Base-by-base conservation (phyloP, 2,113 vertebrate genomes). In the Gnathonemus echidnorhynchus region DNA sequence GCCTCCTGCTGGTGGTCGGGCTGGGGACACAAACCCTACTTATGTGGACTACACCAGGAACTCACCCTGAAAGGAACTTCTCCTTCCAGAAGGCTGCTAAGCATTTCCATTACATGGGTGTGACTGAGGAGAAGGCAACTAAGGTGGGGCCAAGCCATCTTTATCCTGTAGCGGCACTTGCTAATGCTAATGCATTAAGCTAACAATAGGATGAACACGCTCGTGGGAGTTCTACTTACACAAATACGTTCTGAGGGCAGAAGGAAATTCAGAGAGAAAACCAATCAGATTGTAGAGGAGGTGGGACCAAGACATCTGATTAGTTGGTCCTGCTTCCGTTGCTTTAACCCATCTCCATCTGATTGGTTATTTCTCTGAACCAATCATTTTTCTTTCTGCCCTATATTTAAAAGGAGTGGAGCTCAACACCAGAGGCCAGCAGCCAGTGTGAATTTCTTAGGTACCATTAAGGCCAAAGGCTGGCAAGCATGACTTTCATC, bases 1-100 rank as follows among this genome's bases (percentile, higher is more conserved):
- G 96, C 97, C 94, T 99, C 98, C 94, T 99, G 98, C 90, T 98
- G 94, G 91, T 98, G 97, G 94, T 99, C 98, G 89, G 97, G 94
- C 98, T 99, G 93, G 1, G 42, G 53, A 42, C 50, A 42, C 49
- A 48, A 42, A 39, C 31, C 31, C 21, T n/a, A 19, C 39, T 42
- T 6, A 87, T 52, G 46, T n/a, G 21, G 48, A 31, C 50, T 87
- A 27, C 39, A 27, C 46, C 50, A 19, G 15, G 13, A 86, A 86
- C 24, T 19, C 15, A 86, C 21, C 46, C 52, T 27, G 49, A 53
- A 87, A 42, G 74, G 74, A 80, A 39, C 35, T 42, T 80, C 74
- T 15, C 24, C 84, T 49, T 31, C 48, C 86, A 52, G 49, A 87
- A 35, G 74, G 74, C 31, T 39, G 5, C 74, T 80, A 7, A 42